phyloP scores from a whole-genome alignment of 2,113 vertebrate species.

The Nansenia antarctica region DNA sequence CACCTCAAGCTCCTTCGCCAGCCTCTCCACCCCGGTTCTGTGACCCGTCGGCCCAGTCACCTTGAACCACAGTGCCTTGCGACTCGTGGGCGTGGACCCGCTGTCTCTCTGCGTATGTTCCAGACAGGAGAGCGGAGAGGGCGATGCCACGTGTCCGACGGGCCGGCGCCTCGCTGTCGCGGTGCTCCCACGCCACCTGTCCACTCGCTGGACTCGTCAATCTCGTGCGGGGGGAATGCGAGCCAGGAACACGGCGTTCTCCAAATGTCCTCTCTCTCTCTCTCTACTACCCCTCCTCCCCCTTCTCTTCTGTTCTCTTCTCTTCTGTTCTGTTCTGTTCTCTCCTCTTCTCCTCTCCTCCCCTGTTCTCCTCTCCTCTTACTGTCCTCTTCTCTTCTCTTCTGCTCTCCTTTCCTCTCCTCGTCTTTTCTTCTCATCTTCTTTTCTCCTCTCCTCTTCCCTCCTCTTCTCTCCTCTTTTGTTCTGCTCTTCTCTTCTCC shows the following conservation, averaged over 20 bases:
- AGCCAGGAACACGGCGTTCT: conserved; percentile 70
- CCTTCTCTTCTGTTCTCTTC: not conserved
- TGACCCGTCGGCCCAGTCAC: not conserved
- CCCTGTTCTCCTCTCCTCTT: no score
- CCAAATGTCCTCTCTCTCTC: conserved; percentile 48
- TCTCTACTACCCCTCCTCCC: conserved; percentile 12
- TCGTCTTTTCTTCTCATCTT: not conserved
- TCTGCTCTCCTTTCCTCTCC: not conserved
- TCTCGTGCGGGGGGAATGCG: conserved; percentile 54
- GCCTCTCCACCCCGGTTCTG: not conserved
- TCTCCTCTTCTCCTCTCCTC: not conserved
- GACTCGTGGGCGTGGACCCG: no score
- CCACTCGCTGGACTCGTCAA: conserved; percentile 64
- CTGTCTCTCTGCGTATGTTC: conserved; percentile 41
- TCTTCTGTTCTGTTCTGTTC: not conserved
- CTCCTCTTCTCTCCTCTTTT: no score
- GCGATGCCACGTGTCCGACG: conserved; percentile 67
- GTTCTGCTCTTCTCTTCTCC: no score
- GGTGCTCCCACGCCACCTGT: conserved; percentile 69
- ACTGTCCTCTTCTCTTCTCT: not conserved
- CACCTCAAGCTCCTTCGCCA: not conserved
- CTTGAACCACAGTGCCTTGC: no score
- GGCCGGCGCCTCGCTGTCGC: conserved; percentile 56
- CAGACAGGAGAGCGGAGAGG: conserved; percentile 59
- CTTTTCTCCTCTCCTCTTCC: not conserved